Percentiles rank a stretch among this genome's conserved stretches.
These are phyloP conservation scores for Argopecten irradians DNA, from an alignment of 1,140 invertebrate genomes.

Conservation along the genomic window DNA sequence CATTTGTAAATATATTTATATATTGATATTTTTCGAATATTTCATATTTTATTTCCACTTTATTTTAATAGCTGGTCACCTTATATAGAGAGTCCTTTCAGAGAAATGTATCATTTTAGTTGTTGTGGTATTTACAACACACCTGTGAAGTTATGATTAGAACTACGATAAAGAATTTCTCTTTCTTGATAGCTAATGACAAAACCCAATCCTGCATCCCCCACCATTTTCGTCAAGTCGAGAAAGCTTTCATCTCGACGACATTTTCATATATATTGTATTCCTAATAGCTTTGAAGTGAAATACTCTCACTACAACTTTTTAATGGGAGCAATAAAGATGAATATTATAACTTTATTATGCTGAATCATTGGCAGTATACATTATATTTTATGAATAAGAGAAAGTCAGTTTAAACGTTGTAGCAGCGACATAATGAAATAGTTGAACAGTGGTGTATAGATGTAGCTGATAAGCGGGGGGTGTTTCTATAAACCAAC, in stretches of 20 bases:
- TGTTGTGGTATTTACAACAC: not conserved
- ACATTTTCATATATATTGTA: slow-evolving; percentile 23
- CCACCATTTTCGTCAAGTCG: not conserved
- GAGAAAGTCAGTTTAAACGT: slow-evolving; percentile 22
- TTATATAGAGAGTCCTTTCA: not conserved
- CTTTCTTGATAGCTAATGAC: not conserved
- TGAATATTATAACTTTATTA: slow-evolving; percentile 13
- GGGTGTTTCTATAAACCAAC: not conserved
- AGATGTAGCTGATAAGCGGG: slow-evolving; percentile 6
- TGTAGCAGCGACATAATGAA: not conserved
- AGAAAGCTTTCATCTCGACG: not conserved
- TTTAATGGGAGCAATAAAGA: slow-evolving; percentile 18
- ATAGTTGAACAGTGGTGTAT: not conserved
- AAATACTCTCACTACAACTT: slow-evolving; percentile 10
- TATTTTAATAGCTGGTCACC: not conserved
- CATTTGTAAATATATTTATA: not conserved
- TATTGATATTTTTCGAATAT: not conserved
- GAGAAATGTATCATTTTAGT: not conserved
- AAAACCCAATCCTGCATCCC: not conserved
- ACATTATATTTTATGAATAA: slow-evolving; percentile 13
- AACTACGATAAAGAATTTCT: not conserved
- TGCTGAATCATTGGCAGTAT: slow-evolving; percentile 4
- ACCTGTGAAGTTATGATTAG: not conserved
- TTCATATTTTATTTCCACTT: not conserved
- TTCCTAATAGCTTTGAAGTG: slow-evolving; percentile 18